Percentiles rank a stretch among this genome's conserved stretches.
These are phyloP conservation scores for Pecten maximus DNA, from an alignment of 2,888 invertebrate genomes.

Conservation along the genomic window DNA sequence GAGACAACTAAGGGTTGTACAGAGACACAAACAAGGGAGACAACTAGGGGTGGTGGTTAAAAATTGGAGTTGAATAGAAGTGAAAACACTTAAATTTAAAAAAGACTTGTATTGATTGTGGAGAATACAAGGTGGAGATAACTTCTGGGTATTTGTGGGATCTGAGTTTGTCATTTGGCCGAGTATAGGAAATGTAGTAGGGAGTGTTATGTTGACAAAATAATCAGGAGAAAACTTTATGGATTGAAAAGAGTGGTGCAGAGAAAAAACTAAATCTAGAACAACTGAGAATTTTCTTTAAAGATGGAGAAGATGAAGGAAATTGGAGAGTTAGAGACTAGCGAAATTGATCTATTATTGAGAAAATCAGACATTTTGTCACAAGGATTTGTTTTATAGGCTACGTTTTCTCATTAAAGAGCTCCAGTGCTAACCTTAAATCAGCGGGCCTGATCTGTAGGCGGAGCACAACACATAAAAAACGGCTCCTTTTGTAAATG, in stretches of 20 bases:
- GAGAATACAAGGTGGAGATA: too few relatives aligned
- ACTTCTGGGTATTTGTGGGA: too few relatives aligned
- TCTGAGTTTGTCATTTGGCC: too few relatives aligned
- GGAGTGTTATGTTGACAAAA: background rate
- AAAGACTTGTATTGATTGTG: too few relatives aligned
- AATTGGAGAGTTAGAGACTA: conserved; percentile 12
- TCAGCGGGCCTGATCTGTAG: background rate
- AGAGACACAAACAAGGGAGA: background rate
- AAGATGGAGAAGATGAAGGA: background rate
- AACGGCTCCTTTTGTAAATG: background rate
- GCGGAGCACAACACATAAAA: background rate
- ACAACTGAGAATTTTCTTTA: background rate
- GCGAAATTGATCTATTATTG: conserved; percentile 28
- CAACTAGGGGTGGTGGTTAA: background rate
- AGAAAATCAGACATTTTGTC: conserved; percentile 12
- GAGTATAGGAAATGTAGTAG: too few relatives aligned
- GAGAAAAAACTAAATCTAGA: background rate
- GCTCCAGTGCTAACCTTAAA: background rate
- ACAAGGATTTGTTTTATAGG: background rate
- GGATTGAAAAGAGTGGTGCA: background rate
- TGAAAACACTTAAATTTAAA: too few relatives aligned
- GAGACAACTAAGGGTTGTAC: background rate
- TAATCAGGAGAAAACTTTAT: background rate
- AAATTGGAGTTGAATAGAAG: too few relatives aligned
- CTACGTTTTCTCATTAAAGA: conserved; percentile 2